Evolutionary conservation across 2,888 invertebrate species (phyloP), one percentile per base, ranked within the genome.

Genomic region (Cynaeus angustus): DNA sequence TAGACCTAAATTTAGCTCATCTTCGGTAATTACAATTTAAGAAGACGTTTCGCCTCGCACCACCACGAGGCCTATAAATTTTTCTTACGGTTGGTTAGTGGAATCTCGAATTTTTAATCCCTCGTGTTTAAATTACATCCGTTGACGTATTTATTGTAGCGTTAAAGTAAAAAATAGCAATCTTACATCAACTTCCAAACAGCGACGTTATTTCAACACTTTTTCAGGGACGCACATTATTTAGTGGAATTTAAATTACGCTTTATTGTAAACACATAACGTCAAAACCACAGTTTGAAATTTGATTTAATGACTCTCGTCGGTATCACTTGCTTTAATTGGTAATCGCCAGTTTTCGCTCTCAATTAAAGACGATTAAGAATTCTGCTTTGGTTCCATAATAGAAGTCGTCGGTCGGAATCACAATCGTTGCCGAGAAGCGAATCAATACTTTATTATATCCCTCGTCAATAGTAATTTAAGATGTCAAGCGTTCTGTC

Each of bases 401-500:
- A 59, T 46, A 6, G 28, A 33, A 41, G 4, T 33, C 21, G 50
- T 37, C 28, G 48, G 50, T 37, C 28, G 48, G 46, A 13, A 62
- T 33, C 53, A 3, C 28, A 53, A 53, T 41, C 43, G 33, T 41
- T 53, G 38, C 41, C 38, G 37, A 21, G 46, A 38, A 26, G 9
- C 50, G 12, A 69, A 69, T 69, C 69, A 65, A 69, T 69, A 69
- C 53, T 69, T 65, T 59, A 65, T 53, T 53, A 69, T 59, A 16
- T 38, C 56, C 50, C 43, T 66, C 59, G 65, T 69, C 69, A 67
- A 71, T 52, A 67, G 64, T 65, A 74, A 72, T 71, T 70, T 67
- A 68, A 68, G 68, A 72, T 69, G 71, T 71, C 70, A 69, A 71
- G 69, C 55, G 69, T 43, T 72, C 56, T 67, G 64, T 69, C 66